Evolutionary conservation across 1,140 invertebrate species (phyloP).

Genomic region (Diorhabda elongata): DNA sequence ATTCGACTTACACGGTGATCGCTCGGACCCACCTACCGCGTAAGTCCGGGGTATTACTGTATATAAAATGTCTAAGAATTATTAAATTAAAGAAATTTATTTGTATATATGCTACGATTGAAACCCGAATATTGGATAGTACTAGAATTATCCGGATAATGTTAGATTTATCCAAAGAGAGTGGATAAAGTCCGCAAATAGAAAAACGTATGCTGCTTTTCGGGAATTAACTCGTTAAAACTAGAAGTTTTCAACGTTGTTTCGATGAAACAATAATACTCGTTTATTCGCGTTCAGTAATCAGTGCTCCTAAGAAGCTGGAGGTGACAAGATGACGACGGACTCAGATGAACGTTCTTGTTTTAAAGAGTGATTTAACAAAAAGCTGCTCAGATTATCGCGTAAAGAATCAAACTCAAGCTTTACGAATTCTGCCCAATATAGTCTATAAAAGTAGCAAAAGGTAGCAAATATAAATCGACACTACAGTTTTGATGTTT

Average conservation of each 20-base stretch:
- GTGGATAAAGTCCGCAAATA: background rate
- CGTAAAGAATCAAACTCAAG: background rate
- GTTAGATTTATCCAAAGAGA: slow-evolving; percentile 1
- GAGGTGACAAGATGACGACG: background rate
- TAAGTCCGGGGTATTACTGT: no score
- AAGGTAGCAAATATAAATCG: background rate
- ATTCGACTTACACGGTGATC: no score
- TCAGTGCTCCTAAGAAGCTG: background rate
- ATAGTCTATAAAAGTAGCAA: slow-evolving; percentile 6
- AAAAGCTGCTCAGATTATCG: background rate
- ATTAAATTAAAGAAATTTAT: no score
- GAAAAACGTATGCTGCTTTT: background rate
- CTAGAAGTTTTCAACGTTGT: background rate
- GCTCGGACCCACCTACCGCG: no score
- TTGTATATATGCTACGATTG: no score
- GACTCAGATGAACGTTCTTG: background rate
- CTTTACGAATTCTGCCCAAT: slow-evolving; percentile 5
- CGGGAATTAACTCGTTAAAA: background rate
- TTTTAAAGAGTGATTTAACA: background rate
- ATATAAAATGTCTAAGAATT: no score
- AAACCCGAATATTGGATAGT: background rate
- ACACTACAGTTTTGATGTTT: slow-evolving; percentile 5
- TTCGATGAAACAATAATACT: background rate
- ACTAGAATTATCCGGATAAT: slow-evolving; percentile 8
- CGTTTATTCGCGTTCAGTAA: no score